Conservation (phyloP, 2,797 vertebrate genomes). For the Hypotaenidia okinawae region DNA sequence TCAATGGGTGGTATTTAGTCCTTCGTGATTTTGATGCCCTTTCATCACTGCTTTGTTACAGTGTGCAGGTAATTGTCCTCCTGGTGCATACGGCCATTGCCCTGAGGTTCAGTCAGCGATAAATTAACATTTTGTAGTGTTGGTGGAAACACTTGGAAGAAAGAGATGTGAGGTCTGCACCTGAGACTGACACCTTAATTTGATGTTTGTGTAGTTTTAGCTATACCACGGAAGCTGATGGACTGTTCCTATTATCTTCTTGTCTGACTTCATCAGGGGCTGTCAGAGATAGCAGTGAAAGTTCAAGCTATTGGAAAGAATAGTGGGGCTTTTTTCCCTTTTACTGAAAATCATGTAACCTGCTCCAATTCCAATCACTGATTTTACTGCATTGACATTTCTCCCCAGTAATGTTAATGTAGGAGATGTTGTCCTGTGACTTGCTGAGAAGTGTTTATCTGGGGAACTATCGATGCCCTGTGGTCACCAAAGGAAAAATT, state of each 20-base stretch:
- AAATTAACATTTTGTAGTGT: background rate
- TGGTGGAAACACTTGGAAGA: conserved; percentile 1
- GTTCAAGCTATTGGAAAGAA: background rate
- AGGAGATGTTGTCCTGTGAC: background rate
- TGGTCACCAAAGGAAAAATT: background rate
- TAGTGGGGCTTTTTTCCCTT: background rate
- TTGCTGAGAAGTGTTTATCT: background rate
- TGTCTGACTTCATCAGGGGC: conserved; percentile 7
- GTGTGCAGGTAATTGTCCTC: background rate
- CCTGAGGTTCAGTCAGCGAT: background rate
- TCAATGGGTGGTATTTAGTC: background rate
- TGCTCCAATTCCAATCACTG: conserved; percentile 10
- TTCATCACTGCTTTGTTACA: background rate
- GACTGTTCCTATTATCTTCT: conserved; percentile 33
- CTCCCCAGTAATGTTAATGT: background rate
- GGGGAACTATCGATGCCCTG: background rate
- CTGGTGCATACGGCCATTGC: background rate
- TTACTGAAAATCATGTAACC: background rate
- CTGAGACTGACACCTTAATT: conserved; percentile 17
- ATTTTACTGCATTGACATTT: background rate
- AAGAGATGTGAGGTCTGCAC: conserved; percentile 19
- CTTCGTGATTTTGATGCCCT: background rate
- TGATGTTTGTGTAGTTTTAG: background rate
- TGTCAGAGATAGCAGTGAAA: conserved; percentile 28
- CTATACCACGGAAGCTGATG: background rate